A percentile compares a stretch with the other conserved stretches of the same genome.
These are phyloP conservation scores for Pelobates fuscus DNA, from an alignment of 2,113 vertebrate genomes.

Conservation along the genomic window DNA sequence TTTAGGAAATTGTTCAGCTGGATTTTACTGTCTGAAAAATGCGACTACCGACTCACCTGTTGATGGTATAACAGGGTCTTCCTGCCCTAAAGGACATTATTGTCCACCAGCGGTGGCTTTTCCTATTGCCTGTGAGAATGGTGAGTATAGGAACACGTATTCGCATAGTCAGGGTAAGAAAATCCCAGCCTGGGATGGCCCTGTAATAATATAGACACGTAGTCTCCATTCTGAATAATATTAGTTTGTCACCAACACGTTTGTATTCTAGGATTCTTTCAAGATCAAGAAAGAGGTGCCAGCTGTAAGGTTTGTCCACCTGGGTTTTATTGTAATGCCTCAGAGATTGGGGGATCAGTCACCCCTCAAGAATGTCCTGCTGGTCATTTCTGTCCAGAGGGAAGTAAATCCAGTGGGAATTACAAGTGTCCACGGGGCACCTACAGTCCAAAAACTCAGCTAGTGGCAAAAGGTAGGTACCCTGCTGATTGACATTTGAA, in stretches of 20 bases:
- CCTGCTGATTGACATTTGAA: not conserved
- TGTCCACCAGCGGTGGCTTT: constrained; percentile 60
- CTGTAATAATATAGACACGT: too few relatives aligned
- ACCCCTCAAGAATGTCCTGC: constrained; percentile 70
- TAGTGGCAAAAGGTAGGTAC: constrained; percentile 64
- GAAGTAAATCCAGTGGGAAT: constrained; percentile 59
- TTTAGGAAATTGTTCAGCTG: constrained; percentile 69
- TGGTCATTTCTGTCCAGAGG: constrained; percentile 75
- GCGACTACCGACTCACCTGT: constrained; percentile 60
- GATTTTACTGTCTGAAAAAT: constrained; percentile 70
- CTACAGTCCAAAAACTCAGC: constrained; percentile 64
- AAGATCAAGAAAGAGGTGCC: constrained; percentile 68
- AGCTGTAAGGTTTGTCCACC: constrained; percentile 70
- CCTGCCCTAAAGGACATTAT: constrained; percentile 71
- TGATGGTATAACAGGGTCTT: constrained; percentile 56
- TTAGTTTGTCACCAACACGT: not conserved
- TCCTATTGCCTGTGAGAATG: constrained; percentile 19
- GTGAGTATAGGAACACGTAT: not conserved
- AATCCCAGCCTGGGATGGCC: too few relatives aligned
- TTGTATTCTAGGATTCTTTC: constrained; percentile 67
- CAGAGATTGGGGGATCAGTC: constrained; percentile 55
- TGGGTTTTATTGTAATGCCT: constrained; percentile 67
- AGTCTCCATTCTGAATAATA: too few relatives aligned
- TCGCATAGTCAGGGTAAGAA: too few relatives aligned
- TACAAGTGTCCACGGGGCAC: constrained; percentile 73